Evolutionary conservation across 2,113 vertebrate genomes (phyloP).

Genomic region (Crotalus helleri): DNA sequence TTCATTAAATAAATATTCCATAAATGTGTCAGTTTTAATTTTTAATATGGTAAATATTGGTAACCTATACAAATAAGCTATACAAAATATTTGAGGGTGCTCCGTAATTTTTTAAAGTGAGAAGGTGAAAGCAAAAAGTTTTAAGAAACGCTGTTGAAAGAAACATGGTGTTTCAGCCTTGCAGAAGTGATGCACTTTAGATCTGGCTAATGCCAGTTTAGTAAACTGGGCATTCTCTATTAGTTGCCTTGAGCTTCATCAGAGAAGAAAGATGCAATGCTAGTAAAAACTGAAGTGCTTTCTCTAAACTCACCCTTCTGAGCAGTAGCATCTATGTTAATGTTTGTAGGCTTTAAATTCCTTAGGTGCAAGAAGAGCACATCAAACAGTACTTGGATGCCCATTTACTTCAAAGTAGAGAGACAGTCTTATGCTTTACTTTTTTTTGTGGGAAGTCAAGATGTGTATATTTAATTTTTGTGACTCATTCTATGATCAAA

Average conservation of each 20-base stretch:
- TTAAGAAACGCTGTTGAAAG: not conserved
- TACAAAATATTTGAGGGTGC: not conserved
- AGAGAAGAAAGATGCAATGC: not conserved
- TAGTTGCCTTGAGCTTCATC: not conserved
- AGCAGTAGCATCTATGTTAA: not conserved
- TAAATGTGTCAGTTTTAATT: not conserved
- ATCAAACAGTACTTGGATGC: too few relatives aligned
- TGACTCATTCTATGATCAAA: not conserved
- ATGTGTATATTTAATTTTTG: not conserved
- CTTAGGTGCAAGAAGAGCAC: not conserved
- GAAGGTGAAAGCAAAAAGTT: not conserved
- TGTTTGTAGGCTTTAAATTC: not conserved
- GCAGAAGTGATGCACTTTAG: not conserved
- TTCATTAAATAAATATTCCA: not conserved
- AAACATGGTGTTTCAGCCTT: not conserved
- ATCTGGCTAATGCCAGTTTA: not conserved
- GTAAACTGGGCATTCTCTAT: not conserved
- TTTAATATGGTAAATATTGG: not conserved
- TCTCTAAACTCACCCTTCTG: not conserved
- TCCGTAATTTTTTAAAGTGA: not conserved
- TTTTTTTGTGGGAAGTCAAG: not conserved
- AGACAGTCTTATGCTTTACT: not conserved
- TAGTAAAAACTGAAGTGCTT: not conserved
- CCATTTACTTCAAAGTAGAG: not conserved
- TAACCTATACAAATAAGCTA: not conserved